Evolutionary conservation across 2,888 invertebrate genomes (phyloP), one percentile per base, ranked within the genome.

Genomic region (Morpho helenor): DNA sequence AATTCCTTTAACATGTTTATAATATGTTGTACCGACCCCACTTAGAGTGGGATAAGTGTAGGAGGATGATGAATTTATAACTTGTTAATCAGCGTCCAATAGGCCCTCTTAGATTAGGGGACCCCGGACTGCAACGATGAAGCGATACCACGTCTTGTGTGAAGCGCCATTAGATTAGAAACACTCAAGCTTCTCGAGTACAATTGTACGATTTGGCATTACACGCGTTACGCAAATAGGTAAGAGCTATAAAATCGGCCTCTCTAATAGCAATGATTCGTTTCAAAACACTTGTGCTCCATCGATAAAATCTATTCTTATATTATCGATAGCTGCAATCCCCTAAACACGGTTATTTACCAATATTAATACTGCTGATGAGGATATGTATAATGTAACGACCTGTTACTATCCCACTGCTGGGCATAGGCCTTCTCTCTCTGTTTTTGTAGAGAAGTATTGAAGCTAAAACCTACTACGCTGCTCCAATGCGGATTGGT

Each of bases 221-320:
- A 64, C 65, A 62, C 66, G 66, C 66, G 70, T 64, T 68, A 70
- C 64, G 59, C 66, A 70, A 70, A 70, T 70, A 69, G 66, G 66
- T 70, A 66, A 69, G 69, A 62, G 67, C 66, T 62, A 60, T 66
- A 66, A 66, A 66, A 62, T 52, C 61, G 54, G 57, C 57, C 69
- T 68, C 71, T 72, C 72, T 74, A 73, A 59, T 65, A 65, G 60
- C 62, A 62, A 65, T 68, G 67, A 64, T 67, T 56, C 61, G 62
- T 65, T 68, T 66, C 65, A 62, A 72, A 74, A 68, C 76, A 77
- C 78, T 77, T 69, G 70, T 74, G 56, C 50, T n/a, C 44, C 60
- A 64, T 66, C 61, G 68, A 69, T 66, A 70, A 68, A 68, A 67
- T 57, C 54, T 50, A 66, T 62, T 52, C 61, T 61, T 64, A 56